A percentile compares a stretch with the other conserved stretches of the same genome.
phyloP scores from a whole-genome alignment of 1,140 invertebrate species.

The Maniola jurtina region DNA sequence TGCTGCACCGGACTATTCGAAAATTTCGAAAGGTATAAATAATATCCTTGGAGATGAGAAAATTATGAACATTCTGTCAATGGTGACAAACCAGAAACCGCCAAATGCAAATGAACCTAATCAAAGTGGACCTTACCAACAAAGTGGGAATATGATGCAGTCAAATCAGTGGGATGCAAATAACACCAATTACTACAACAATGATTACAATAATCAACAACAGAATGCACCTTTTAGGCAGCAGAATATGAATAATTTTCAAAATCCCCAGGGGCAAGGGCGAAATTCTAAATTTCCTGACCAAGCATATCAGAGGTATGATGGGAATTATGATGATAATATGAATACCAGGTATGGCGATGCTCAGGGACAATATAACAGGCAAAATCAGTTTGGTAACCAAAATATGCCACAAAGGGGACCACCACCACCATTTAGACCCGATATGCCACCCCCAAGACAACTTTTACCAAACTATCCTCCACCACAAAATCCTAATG shows the following conservation, averaged over 20 bases:
- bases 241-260: conserved; percentile 25
- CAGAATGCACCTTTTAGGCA: conserved; percentile 33
- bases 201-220: conserved; percentile 27
- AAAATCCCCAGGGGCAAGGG: conserved; percentile 13
- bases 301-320: conserved; percentile 20
- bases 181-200: conserved; percentile 28
- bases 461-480: conserved; percentile 20
- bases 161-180: conserved; percentile 45
- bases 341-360: conserved; percentile 29
- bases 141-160: conserved; percentile 1
- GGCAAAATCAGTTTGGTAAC: conserved; percentile 30
- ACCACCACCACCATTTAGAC: conserved; percentile 2
- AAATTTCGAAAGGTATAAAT: conserved; percentile 80
- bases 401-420: conserved; percentile 29
- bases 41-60: conserved; percentile 81
- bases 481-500: conserved; percentile 22
- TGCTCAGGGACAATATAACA: conserved; percentile 39
- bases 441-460: conserved; percentile 24
- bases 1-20: conserved; percentile 76
- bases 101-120: conserved; percentile 15
- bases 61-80: conserved; percentile 80
- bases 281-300: conserved; percentile 26
- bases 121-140: conserved; percentile 8
- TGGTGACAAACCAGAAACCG: conserved; percentile 59
- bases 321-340: conserved; percentile 29